Base-by-base conservation (phyloP, 2,113 vertebrate species). In the Mugil cephalus region DNA sequence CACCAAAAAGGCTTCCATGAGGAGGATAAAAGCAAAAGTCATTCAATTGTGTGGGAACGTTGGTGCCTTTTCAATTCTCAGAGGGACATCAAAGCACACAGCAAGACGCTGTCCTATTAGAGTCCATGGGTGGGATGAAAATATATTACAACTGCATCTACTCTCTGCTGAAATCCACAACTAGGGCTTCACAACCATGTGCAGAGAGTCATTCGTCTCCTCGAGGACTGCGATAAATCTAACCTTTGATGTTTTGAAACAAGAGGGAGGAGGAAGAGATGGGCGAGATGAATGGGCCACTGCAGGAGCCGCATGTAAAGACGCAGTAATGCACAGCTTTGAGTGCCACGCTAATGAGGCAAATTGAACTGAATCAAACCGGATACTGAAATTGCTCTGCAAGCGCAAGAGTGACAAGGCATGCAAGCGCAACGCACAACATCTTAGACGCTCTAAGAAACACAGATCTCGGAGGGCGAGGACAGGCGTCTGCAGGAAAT, bases 71-170 rank as follows among this genome's bases (percentile, higher is more conserved):
- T 85, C 71, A 69, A 76, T 82, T 82, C 79, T 75, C 69, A 19
- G 64, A 67, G 78, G 81, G 83, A 87, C 87, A 80, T 89, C 87
- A 91, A 90, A 88, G 88, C 56, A 55, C 80, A 51, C 75, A 86
- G 81, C 73, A 59, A 77, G 86, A 88, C 14, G 10, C 72, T 17
- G 65, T 70, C 38, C 83, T 77, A 82, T 84, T 82, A 85, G 64
- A 61, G 70, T 75, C 79, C 69, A 82, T 58, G 81, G 80, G 73
- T 87, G 85, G 83, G 83, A 86, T 75, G 66, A 69, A 84, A 85
- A 90, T 64, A 80, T 71, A 70, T 79, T 63, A 76, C 73, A 87
- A 69, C 78, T 78, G 71, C 63, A 69, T 54, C 21, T 60, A 43
- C 21, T 68, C 72, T 78, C 18, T 48, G 72, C 55, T 80, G 72